These are phyloP conservation scores for Luperina testacea DNA, from an alignment of 2,888 invertebrate species.

Conservation along the genomic window DNA sequence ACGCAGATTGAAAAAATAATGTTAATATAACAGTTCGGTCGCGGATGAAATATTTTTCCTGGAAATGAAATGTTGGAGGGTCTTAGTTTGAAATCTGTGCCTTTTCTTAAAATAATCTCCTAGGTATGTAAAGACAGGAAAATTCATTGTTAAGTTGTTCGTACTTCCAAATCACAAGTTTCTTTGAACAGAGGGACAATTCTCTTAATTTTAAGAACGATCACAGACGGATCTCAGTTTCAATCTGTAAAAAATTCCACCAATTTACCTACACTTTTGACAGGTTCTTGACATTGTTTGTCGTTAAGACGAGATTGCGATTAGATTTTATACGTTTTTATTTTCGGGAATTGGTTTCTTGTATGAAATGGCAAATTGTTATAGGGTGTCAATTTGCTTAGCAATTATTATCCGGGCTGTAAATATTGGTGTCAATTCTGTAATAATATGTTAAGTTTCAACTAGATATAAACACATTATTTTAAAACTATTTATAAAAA, in stretches of 20 bases:
- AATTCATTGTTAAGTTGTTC: neutral
- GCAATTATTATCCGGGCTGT: neutral
- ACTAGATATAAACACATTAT: neutral
- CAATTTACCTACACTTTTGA: no score
- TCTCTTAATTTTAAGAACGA: no score
- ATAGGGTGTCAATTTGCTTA: neutral
- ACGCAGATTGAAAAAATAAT: neutral
- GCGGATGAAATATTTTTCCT: neutral
- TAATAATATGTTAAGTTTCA: neutral
- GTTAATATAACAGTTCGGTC: neutral
- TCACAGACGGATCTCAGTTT: no score
- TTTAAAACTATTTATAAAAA: neutral
- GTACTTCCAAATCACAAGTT: neutral
- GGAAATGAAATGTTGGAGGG: neutral
- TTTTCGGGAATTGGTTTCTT: neutral
- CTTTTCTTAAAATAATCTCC: neutral
- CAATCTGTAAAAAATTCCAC: no score
- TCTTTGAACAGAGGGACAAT: neutral
- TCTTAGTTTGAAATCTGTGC: neutral
- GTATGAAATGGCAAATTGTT: neutral
- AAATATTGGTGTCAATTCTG: neutral
- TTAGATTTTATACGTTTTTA: no score
- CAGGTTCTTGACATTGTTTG: no score
- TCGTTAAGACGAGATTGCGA: no score
- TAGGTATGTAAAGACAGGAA: neutral